A percentile compares a stretch with the other conserved stretches of the same genome.
These are phyloP conservation scores for Apoderus coryli DNA, from an alignment of 2,888 invertebrate species.

Conservation along the genomic window DNA sequence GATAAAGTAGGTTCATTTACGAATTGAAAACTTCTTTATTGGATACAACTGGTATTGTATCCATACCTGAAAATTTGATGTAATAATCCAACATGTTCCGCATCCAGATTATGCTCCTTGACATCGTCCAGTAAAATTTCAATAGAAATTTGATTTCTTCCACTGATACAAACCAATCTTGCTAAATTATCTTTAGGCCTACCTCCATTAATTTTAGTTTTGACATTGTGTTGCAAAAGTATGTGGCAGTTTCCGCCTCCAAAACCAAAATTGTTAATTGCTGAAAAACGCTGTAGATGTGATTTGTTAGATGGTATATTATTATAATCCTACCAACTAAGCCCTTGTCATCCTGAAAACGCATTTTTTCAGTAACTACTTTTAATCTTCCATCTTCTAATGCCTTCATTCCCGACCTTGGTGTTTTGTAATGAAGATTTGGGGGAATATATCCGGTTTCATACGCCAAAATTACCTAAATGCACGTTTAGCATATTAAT, in stretches of 20 bases:
- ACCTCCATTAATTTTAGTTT: slow-evolving; percentile 42
- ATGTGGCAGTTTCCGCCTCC: slow-evolving; percentile 78
- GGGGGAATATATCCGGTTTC: slow-evolving; percentile 68
- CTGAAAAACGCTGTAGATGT: slow-evolving; percentile 48
- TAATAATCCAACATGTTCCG: slow-evolving; percentile 22
- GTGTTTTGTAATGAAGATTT: slow-evolving; percentile 57
- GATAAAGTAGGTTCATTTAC: background rate
- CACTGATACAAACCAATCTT: slow-evolving; percentile 58
- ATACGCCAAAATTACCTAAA: slow-evolving; percentile 41
- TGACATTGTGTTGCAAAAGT: slow-evolving; percentile 44
- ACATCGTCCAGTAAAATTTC: slow-evolving; percentile 48
- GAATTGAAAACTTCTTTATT: slow-evolving; percentile 3
- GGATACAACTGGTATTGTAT: slow-evolving; percentile 18
- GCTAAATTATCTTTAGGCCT: slow-evolving; percentile 53
- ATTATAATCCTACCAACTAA: slow-evolving; percentile 56
- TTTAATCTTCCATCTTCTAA: slow-evolving; percentile 45
- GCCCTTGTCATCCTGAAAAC: slow-evolving; percentile 48
- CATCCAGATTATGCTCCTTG: slow-evolving; percentile 30
- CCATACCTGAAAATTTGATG: slow-evolving; percentile 24
- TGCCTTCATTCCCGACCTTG: slow-evolving; percentile 39
- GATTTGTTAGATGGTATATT: no score
- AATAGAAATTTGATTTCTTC: slow-evolving; percentile 66
- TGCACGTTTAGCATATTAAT: slow-evolving; percentile 7
- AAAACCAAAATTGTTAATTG: slow-evolving; percentile 86
- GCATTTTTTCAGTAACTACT: slow-evolving; percentile 58